Evolutionary conservation across 2,113 vertebrate genomes (phyloP).

Genomic region (Heliornis fulica): DNA sequence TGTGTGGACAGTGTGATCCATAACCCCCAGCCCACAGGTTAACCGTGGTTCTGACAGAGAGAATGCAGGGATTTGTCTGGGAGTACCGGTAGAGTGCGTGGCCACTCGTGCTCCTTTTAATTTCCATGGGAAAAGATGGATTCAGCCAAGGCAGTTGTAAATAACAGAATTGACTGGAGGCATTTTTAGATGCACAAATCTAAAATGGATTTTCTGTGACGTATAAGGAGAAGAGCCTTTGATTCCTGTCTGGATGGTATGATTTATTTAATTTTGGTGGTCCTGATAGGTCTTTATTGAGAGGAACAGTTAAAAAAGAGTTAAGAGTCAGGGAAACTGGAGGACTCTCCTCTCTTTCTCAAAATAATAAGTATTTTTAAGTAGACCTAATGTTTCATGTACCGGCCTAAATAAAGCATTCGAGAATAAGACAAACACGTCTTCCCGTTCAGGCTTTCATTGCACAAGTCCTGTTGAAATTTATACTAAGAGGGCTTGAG

Average conservation of each 20-base stretch:
- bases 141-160: not conserved
- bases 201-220: constrained; percentile 4
- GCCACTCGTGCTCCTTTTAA: not conserved
- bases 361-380: constrained; percentile 54
- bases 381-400: constrained; percentile 30
- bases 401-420: constrained; percentile 30
- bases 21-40: not conserved
- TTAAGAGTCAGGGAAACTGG: not conserved
- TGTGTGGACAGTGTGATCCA: not conserved
- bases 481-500: not conserved
- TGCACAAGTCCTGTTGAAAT: constrained; percentile 42
- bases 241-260: not conserved
- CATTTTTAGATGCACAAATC: not conserved
- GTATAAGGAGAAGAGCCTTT: not conserved
- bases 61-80: not conserved
- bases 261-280: not conserved
- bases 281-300: constrained; percentile 1
- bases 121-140: constrained; percentile 2
- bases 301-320: not conserved
- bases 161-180: not conserved
- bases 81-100: fast-evolving
- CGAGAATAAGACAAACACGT: constrained; percentile 18
- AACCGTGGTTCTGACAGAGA: not conserved
- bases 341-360: constrained; percentile 24
- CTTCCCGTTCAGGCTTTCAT: constrained; percentile 2